phyloP scores from a whole-genome alignment of 2,113 vertebrate genomes.

The Tonatia bakeri region DNA sequence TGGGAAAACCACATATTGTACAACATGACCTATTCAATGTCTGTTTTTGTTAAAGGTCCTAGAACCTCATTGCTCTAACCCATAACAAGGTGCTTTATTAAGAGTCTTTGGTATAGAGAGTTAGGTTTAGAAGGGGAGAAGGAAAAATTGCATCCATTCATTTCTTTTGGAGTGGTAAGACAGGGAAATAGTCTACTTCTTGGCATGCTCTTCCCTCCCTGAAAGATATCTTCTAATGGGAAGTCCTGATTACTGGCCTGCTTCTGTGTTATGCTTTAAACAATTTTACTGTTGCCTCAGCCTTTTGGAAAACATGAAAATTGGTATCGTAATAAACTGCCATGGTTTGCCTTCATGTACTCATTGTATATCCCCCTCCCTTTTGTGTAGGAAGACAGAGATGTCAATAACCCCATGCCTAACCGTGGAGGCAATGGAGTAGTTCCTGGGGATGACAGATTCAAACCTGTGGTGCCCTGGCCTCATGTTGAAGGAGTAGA shows the following conservation, averaged over 20 bases:
- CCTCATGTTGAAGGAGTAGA: conserved; percentile 97
- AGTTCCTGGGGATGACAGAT: conserved; percentile 83
- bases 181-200: neutral
- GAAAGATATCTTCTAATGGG: neutral
- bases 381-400: conserved; percentile 84
- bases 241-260: neutral
- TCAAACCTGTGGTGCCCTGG: conserved; percentile 96
- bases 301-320: conserved; percentile 12
- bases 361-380: conserved; percentile 69
- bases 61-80: neutral
- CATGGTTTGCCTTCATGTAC: conserved; percentile 39
- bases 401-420: conserved; percentile 79
- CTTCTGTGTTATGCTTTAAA: neutral
- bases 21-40: neutral
- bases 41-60: neutral
- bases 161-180: neutral
- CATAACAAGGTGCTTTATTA: neutral
- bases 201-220: neutral
- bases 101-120: neutral
- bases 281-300: neutral
- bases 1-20: neutral
- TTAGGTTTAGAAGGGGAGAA: neutral
- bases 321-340: conserved; percentile 23
- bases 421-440: conserved; percentile 82
- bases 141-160: neutral